Conservation (phyloP, 2,888 invertebrate genomes). For the Pyrgus malvae region DNA sequence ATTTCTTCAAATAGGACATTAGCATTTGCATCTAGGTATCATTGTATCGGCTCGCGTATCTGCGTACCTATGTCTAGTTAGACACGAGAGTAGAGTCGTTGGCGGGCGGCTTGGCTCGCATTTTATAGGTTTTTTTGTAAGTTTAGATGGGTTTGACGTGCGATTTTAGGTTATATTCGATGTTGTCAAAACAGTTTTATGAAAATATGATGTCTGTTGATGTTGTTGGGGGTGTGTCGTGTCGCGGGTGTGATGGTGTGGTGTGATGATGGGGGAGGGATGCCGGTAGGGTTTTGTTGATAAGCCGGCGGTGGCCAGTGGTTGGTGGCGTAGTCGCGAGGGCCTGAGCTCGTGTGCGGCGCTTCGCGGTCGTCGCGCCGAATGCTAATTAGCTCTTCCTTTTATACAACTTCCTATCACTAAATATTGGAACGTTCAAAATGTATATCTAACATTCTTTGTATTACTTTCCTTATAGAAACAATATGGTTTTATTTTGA, state of each 20-base stretch:
- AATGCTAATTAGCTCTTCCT: slow-evolving; percentile 77
- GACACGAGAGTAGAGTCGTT: slow-evolving; percentile 55
- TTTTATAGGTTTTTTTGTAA: slow-evolving; percentile 51
- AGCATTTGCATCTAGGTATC: slow-evolving; percentile 81
- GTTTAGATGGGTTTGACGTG: slow-evolving; percentile 64
- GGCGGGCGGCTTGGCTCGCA: slow-evolving; percentile 44
- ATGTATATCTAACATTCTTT: slow-evolving; percentile 27
- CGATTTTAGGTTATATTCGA: slow-evolving; percentile 79
- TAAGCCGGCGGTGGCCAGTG: slow-evolving; percentile 27
- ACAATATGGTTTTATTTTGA: neutral
- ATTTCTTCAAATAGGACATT: slow-evolving; percentile 80
- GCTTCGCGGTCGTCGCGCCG: slow-evolving; percentile 59
- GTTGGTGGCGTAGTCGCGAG: slow-evolving; percentile 38
- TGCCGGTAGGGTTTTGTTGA: slow-evolving; percentile 8
- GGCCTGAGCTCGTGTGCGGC: slow-evolving; percentile 56
- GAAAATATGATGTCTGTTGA: slow-evolving; percentile 25
- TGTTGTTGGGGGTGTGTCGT: slow-evolving; percentile 15
- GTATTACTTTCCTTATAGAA: neutral
- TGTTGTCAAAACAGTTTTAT: slow-evolving; percentile 70
- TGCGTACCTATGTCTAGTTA: slow-evolving; percentile 67
- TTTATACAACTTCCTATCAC: slow-evolving; percentile 66
- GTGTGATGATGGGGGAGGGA: slow-evolving; percentile 22
- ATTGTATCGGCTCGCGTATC: slow-evolving; percentile 79
- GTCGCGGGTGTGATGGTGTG: slow-evolving; percentile 27
- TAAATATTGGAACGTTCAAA: slow-evolving; percentile 41